Conservation (phyloP, 1,140 invertebrate species). For the Dendrolimus kikuchii region DNA sequence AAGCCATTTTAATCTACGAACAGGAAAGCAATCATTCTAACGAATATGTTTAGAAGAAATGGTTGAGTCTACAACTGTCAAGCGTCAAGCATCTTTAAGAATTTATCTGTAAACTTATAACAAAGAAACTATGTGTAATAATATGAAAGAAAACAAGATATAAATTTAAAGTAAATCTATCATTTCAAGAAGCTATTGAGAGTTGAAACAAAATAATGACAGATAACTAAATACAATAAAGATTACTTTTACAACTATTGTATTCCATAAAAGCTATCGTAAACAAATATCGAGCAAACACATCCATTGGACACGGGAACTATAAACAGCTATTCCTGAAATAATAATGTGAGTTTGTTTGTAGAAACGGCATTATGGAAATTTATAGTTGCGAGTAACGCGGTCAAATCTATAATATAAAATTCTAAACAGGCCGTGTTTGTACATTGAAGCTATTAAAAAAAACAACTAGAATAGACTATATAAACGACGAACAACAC, state of each 20-base stretch:
- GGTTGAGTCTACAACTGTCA: too few species aligned
- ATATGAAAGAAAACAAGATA: too few species aligned
- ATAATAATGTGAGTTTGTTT: constrained; percentile 1
- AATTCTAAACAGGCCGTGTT: too few species aligned
- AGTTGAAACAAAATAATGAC: not conserved
- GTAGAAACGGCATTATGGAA: constrained; percentile 1
- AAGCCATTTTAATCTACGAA: too few species aligned
- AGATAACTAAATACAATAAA: constrained; percentile 19
- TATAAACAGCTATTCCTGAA: constrained; percentile 2
- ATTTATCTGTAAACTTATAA: not conserved
- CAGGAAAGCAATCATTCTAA: too few species aligned
- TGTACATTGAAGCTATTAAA: too few species aligned
- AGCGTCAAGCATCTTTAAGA: too few species aligned
- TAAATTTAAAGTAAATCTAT: too few species aligned
- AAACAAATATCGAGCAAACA: constrained; percentile 12
- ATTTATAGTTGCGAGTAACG: not conserved
- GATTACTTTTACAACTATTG: constrained; percentile 19
- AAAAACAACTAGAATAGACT: too few species aligned
- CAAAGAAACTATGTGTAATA: constrained; percentile 1
- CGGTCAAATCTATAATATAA: not conserved
- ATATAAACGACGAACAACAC: too few species aligned
- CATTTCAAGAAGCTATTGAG: too few species aligned
- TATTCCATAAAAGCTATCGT: constrained; percentile 22
- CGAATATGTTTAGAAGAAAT: too few species aligned
- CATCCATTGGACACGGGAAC: constrained; percentile 1